phyloP scores from a whole-genome alignment of 2,888 invertebrate species.

The Liodrosophila aerea region DNA sequence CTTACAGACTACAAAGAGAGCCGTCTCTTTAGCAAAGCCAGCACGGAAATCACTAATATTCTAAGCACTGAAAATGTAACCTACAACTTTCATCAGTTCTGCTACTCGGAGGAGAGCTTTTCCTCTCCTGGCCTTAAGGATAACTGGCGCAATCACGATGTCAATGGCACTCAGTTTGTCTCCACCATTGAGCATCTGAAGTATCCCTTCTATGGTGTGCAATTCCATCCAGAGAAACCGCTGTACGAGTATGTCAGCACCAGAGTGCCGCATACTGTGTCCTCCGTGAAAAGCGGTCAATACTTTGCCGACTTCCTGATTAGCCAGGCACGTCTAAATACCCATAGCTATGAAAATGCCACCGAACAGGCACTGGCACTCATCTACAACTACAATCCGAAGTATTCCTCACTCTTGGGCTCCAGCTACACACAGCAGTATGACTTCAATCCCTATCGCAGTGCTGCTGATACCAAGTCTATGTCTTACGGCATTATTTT shows the following conservation, averaged over 20 bases:
- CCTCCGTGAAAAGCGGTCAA: slow-evolving; percentile 87
- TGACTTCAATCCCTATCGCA: slow-evolving; percentile 83
- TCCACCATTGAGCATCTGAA: slow-evolving; percentile 89
- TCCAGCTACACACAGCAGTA: slow-evolving; percentile 88
- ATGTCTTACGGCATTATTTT: too few relatives aligned
- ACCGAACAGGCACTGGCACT: slow-evolving; percentile 84
- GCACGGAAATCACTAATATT: slow-evolving; percentile 84
- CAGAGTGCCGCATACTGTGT: slow-evolving; percentile 86
- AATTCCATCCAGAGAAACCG: slow-evolving; percentile 96
- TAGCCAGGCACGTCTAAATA: slow-evolving; percentile 88
- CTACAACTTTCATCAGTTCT: slow-evolving; percentile 89
- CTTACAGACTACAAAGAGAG: slow-evolving; percentile 85
- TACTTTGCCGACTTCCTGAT: slow-evolving; percentile 94
- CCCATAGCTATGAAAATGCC: slow-evolving; percentile 84
- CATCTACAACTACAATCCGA: slow-evolving; percentile 89
- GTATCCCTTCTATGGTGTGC: slow-evolving; percentile 93
- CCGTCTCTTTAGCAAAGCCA: slow-evolving; percentile 86
- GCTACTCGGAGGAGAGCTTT: slow-evolving; percentile 86
- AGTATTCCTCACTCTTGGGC: slow-evolving; percentile 86
- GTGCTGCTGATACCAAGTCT: too few relatives aligned
- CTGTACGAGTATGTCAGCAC: slow-evolving; percentile 89
- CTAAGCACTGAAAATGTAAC: slow-evolving; percentile 87
- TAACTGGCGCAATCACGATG: slow-evolving; percentile 88
- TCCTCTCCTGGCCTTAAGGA: slow-evolving; percentile 84
- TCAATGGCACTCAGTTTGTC: slow-evolving; percentile 87